Base-by-base conservation (phyloP, 2,113 vertebrate species). In the Ceyx margarethae region DNA sequence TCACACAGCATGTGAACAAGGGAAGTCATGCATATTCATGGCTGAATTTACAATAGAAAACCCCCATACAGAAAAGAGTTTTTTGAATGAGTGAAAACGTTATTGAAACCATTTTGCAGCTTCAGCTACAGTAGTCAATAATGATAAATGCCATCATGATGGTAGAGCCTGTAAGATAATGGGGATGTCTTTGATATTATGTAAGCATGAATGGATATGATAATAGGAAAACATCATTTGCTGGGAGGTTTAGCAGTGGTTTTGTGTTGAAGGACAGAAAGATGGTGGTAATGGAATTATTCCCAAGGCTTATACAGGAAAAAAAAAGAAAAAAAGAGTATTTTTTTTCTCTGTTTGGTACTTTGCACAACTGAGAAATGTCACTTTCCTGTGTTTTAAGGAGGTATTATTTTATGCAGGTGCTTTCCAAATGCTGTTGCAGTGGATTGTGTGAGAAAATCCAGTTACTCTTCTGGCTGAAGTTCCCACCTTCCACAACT, bases 1-100 rank as follows among this genome's bases (percentile, higher is more conserved):
- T 97, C 95, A 95, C 96, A 91, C 97, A 97, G 97, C 87, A 66
- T 93, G 80, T 0, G 28, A 96, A 96, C 90, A 95, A 96, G 94
- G 95, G 91, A 35, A 84, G 58, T 96, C 93, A 97, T 96, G 79
- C 97, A 98, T 98, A 98, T 98, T 97, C 97, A 98, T 98, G 95
- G 81, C 29, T 66, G 50, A 81, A 90, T 94, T 86, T 94, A 94
- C 93, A 96, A 96, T 96, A 69, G 77, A 90, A 74, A 95, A 78
- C 84, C 91, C 91, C 43, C 51, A 9, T 76, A 37, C 65, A 90
- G 85, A 93, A 95, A 66, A 42, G 90, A 85, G 77, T 23, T 89
- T 93, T 93, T 61, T 87, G 75, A 95, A 66, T 76, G 92, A 90
- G 54, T 79, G 88, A 87, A 95, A 93, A 81, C 69, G 68, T 94